A percentile compares a stretch with the other conserved stretches of the same genome.
These are phyloP conservation scores for Xanthostigma xanthostigma DNA, from an alignment of 2,888 invertebrate species.

Conservation along the genomic window DNA sequence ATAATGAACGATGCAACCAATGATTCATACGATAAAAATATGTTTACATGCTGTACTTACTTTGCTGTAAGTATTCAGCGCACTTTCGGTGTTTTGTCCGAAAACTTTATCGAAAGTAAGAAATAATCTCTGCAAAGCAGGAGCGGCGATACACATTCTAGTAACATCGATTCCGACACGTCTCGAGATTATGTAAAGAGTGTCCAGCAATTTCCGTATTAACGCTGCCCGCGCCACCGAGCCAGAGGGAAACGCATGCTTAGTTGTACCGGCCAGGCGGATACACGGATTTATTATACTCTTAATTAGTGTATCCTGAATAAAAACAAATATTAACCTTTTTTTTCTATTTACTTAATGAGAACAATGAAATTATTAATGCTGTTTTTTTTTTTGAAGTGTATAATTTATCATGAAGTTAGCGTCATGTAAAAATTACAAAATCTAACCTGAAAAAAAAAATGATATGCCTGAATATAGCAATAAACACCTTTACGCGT, in stretches of 20 bases:
- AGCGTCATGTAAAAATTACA: too few relatives aligned
- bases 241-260: conserved; percentile 71
- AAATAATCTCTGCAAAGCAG: conserved; percentile 60
- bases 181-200: conserved; percentile 63
- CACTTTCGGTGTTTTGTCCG: too few relatives aligned
- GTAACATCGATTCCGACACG: conserved; percentile 67
- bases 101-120: conserved; percentile 61
- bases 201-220: conserved; percentile 67
- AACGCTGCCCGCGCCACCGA: conserved; percentile 56
- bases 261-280: conserved; percentile 62
- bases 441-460: too few relatives aligned
- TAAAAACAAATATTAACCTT: conserved; percentile 9
- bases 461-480: too few relatives aligned
- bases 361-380: too few relatives aligned
- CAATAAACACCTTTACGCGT: too few relatives aligned
- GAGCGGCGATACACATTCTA: conserved; percentile 53
- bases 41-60: too few relatives aligned
- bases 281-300: conserved; percentile 72
- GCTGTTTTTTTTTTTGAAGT: too few relatives aligned
- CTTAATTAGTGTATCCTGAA: conserved; percentile 71
- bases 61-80: too few relatives aligned
- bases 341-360: background rate
- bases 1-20: too few relatives aligned
- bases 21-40: too few relatives aligned
- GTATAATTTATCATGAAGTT: too few relatives aligned